Conservation (phyloP, 1,140 invertebrate species). For the Eciton burchellii region DNA sequence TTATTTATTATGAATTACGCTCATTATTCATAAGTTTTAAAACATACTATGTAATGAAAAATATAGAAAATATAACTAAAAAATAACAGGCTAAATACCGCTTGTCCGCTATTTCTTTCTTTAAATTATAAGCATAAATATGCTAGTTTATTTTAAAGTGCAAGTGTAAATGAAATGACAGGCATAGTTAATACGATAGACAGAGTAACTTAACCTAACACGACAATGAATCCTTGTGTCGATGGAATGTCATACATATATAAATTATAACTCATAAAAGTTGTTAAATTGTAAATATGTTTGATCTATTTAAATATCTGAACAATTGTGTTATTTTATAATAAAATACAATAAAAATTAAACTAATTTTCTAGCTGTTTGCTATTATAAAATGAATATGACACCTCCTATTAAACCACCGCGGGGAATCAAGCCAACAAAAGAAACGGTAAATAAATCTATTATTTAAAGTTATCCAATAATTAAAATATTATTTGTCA, state of each 20-base stretch:
- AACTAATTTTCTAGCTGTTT: background rate
- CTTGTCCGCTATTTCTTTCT: too few relatives aligned
- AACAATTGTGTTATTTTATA: background rate
- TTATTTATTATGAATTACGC: too few relatives aligned
- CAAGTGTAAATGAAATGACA: too few relatives aligned
- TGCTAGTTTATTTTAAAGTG: too few relatives aligned
- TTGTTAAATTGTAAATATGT: background rate
- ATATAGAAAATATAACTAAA: too few relatives aligned
- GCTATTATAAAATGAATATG: conserved; percentile 58
- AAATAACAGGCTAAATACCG: too few relatives aligned
- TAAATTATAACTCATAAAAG: background rate
- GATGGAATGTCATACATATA: background rate
- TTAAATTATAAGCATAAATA: too few relatives aligned
- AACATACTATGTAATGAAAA: too few relatives aligned
- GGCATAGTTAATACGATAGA: too few relatives aligned
- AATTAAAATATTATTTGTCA: background rate
- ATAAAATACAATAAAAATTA: background rate
- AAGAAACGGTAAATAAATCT: conserved; percentile 90
- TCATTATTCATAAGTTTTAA: too few relatives aligned
- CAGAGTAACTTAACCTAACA: conserved; percentile 2
- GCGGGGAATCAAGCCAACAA: conserved; percentile 92
- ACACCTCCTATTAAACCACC: conserved; percentile 92
- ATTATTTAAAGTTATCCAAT: background rate
- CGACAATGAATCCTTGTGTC: background rate
- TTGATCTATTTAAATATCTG: background rate